Evolutionary conservation across 2,797 vertebrate genomes (phyloP).

Genomic region (Mallotus villosus): DNA sequence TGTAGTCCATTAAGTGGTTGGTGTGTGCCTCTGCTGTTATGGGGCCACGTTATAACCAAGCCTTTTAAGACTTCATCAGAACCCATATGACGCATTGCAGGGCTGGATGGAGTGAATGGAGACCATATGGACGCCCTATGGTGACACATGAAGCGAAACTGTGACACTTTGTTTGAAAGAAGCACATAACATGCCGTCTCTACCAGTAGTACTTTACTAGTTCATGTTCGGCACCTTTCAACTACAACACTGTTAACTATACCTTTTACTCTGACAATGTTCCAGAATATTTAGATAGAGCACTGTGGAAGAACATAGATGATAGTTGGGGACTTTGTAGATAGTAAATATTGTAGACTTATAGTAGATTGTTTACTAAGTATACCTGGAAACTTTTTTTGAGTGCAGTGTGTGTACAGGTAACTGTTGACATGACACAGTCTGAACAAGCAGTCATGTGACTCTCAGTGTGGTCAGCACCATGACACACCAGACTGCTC

Average conservation of each 20-base stretch:
- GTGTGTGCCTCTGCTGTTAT: conserved; percentile 49
- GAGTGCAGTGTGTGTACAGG: too few relatives aligned
- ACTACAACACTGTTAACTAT: neutral
- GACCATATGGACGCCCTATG: conserved; percentile 49
- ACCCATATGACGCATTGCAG: conserved; percentile 31
- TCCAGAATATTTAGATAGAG: neutral
- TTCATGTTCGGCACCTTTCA: neutral
- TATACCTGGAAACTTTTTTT: too few relatives aligned
- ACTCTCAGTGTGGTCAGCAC: too few relatives aligned
- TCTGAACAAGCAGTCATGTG: too few relatives aligned
- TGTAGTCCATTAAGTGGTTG: conserved; percentile 54
- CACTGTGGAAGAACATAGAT: too few relatives aligned
- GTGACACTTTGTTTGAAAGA: neutral
- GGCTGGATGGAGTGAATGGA: conserved; percentile 27
- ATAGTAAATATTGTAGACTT: too few relatives aligned
- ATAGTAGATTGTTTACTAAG: too few relatives aligned
- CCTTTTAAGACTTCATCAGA: conserved; percentile 48
- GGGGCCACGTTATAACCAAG: conserved; percentile 40
- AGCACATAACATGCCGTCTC: neutral
- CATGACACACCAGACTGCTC: neutral
- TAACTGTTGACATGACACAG: too few relatives aligned
- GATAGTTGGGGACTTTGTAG: too few relatives aligned
- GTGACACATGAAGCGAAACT: neutral
- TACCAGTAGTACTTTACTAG: neutral
- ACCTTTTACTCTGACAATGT: neutral